Evolutionary conservation across 2,113 vertebrate species (phyloP).

Genomic region (Jacana jacana): DNA sequence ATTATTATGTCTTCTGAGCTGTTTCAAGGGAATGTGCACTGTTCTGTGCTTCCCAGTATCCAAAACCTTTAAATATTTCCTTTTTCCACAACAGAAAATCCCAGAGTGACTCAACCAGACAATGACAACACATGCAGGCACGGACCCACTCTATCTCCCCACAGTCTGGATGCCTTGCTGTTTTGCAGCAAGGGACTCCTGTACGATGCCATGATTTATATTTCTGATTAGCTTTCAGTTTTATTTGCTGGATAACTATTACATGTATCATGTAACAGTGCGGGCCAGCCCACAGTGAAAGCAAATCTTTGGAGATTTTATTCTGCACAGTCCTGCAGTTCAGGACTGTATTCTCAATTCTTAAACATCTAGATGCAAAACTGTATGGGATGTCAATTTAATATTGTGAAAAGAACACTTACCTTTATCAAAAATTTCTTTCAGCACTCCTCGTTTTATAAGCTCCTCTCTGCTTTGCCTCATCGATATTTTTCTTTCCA

Average conservation of each 20-base stretch:
- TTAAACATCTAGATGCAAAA: not conserved
- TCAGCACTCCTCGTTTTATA: conserved; percentile 95
- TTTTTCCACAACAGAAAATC: not conserved
- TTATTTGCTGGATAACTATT: not conserved
- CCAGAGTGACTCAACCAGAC: not conserved
- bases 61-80: not conserved
- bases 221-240: not conserved
- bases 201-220: not conserved
- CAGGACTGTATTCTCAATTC: not conserved
- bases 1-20: not conserved
- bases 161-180: not conserved
- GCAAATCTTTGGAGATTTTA: not conserved
- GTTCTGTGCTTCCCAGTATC: not conserved
- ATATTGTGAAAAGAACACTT: conserved; percentile 47
- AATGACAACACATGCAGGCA: not conserved
- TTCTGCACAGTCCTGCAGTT: not conserved
- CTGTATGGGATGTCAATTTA: not conserved
- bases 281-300: not conserved
- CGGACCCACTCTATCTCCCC: rapidly evolving
- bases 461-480: conserved; percentile 97
- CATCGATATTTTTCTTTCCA: conserved; percentile 98
- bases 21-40: not conserved
- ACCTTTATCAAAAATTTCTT: conserved; percentile 99
- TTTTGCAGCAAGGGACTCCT: not conserved
- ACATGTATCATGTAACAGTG: not conserved